Percentiles rank a stretch among this genome's conserved stretches.
Conservation (phyloP, 2,797 vertebrate genomes). For the Megalops cyprinoides region DNA sequence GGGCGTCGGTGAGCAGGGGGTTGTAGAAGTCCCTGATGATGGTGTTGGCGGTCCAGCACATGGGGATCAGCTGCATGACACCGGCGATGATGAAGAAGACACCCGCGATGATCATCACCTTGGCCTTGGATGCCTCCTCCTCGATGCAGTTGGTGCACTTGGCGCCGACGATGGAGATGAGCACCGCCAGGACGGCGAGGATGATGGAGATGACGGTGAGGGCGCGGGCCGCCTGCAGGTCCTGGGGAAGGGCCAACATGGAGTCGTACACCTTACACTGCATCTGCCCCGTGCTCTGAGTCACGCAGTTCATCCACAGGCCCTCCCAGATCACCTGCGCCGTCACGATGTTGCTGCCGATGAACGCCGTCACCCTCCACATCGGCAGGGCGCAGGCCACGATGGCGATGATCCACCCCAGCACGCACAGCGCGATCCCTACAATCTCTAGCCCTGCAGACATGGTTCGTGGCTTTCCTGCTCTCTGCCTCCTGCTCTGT, state of each 20-base stretch:
- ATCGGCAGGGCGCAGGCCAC: conserved; percentile 85
- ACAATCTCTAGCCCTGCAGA: conserved; percentile 93
- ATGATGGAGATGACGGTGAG: conserved; percentile 85
- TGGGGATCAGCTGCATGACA: conserved; percentile 84
- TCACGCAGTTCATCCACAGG: conserved; percentile 88
- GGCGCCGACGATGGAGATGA: conserved; percentile 88
- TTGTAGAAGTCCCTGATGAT: conserved; percentile 89
- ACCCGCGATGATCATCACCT: conserved; percentile 88
- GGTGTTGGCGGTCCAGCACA: conserved; percentile 87
- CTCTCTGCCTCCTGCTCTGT: conserved; percentile 9
- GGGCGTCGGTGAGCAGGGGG: conserved; percentile 59
- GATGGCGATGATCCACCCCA: conserved; percentile 86
- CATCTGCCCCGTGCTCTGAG: conserved; percentile 90
- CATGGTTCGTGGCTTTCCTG: conserved; percentile 68
- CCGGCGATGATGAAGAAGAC: conserved; percentile 83
- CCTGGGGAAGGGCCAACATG: conserved; percentile 78
- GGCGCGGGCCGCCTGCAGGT: conserved; percentile 89
- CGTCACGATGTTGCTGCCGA: conserved; percentile 90
- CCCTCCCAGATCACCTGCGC: conserved; percentile 85
- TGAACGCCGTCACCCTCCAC: conserved; percentile 88
- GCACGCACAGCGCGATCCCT: conserved; percentile 79
- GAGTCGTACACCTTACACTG: conserved; percentile 91
- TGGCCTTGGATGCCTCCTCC: conserved; percentile 84
- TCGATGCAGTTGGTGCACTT: conserved; percentile 95
- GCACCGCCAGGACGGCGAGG: conserved; percentile 77